phyloP scores from a whole-genome alignment of 2,888 invertebrate species.

The Axea sp. region DNA sequence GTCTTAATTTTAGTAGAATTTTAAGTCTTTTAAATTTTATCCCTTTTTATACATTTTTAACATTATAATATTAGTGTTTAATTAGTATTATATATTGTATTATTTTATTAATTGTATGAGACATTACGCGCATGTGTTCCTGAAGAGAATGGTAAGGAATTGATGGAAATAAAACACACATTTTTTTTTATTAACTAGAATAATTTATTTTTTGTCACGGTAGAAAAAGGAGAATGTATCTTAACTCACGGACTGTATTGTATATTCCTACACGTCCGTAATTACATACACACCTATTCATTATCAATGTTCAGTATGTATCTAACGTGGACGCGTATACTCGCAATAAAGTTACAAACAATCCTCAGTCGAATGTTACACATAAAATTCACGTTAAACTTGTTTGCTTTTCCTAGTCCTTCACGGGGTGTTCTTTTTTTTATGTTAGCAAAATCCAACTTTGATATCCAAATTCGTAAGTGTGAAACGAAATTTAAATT shows the following conservation, averaged over 20 bases:
- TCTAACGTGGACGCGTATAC: constrained; percentile 46
- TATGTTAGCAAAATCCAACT: constrained; percentile 8
- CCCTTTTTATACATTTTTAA: no score
- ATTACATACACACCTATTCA: constrained; percentile 57
- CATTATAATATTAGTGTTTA: no score
- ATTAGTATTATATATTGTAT: no score
- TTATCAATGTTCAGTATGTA: constrained; percentile 44
- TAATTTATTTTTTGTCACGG: constrained; percentile 79
- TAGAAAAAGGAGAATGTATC: constrained; percentile 80
- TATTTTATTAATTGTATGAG: no score
- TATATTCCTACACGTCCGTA: constrained; percentile 75
- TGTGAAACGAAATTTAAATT: background rate
- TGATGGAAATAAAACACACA: constrained; percentile 48
- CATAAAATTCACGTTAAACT: constrained; percentile 77
- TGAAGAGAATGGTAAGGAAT: no score
- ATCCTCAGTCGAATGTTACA: constrained; percentile 79
- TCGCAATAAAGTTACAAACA: constrained; percentile 74
- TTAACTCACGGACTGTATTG: constrained; percentile 79
- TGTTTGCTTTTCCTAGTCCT: constrained; percentile 69
- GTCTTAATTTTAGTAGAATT: no score
- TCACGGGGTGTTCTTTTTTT: constrained; percentile 61
- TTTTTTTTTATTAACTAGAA: constrained; percentile 78
- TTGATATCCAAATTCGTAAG: constrained; percentile 5
- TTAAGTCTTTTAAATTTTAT: no score
- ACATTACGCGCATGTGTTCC: no score